phyloP scores from a whole-genome alignment of 2,888 invertebrate species.

The Platerodrilus igneus region DNA sequence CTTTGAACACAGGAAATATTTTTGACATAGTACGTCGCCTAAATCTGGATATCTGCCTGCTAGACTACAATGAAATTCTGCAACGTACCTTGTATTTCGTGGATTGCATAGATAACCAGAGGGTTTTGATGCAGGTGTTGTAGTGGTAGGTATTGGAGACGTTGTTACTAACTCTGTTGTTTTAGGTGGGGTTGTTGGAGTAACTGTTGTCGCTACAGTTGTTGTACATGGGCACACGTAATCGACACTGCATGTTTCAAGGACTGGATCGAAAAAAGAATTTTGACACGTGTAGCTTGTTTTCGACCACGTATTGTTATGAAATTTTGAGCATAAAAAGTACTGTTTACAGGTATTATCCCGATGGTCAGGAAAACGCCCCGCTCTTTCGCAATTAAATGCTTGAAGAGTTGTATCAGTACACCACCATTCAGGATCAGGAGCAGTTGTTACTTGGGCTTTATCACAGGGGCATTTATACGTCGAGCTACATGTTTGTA shows the following conservation, averaged over 20 bases:
- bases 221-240: slow-evolving; percentile 18
- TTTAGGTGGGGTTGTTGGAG: not conserved
- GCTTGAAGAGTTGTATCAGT: too few species aligned
- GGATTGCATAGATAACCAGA: too few species aligned
- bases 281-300: slow-evolving; percentile 31
- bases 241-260: slow-evolving; percentile 18
- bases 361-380: slow-evolving; percentile 45
- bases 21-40: too few species aligned
- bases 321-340: slow-evolving; percentile 17
- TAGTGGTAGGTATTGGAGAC: not conserved
- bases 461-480: not conserved
- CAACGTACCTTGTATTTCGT: not conserved
- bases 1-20: too few species aligned
- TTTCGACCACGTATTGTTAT: slow-evolving; percentile 34
- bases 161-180: not conserved
- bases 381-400: slow-evolving; percentile 38
- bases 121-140: not conserved
- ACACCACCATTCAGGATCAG: too few species aligned
- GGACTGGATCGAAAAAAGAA: slow-evolving; percentile 24
- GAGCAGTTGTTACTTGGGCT: too few species aligned
- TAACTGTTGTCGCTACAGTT: not conserved
- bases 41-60: not conserved
- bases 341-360: slow-evolving; percentile 33
- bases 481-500: slow-evolving; percentile 20
- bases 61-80: not conserved